phyloP scores from a whole-genome alignment of 2,888 invertebrate species.

The Dyspetes luteomarginatus region DNA sequence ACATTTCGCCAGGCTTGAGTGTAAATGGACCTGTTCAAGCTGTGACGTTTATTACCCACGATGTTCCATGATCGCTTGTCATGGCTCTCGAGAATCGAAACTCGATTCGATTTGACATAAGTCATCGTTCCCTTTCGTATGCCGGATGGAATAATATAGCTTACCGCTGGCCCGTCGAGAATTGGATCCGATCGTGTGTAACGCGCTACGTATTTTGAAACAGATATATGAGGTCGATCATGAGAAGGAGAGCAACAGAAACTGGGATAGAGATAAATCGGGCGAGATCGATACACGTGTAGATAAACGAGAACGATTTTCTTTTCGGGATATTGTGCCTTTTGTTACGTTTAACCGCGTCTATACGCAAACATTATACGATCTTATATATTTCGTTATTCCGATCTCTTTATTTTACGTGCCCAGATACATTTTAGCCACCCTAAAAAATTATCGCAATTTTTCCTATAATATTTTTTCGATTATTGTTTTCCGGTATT shows the following conservation, averaged over 20 bases:
- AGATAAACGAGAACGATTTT: not conserved
- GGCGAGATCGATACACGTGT: not conserved
- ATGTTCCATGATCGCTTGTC: not conserved
- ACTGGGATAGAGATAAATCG: not conserved
- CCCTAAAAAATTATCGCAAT: no score
- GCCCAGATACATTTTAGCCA: no score
- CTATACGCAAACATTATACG: no score
- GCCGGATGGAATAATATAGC: not conserved
- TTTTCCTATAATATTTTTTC: no score
- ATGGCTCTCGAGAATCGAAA: slow-evolving; percentile 1
- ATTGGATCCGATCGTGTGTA: not conserved
- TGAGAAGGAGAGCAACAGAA: not conserved
- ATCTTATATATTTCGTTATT: no score
- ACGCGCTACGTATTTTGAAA: not conserved
- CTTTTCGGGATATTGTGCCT: not conserved
- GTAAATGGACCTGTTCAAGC: not conserved
- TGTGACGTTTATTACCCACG: not conserved
- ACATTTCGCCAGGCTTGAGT: not conserved
- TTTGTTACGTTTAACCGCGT: not conserved
- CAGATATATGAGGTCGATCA: not conserved
- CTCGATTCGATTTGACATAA: slow-evolving; percentile 6
- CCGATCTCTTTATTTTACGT: no score
- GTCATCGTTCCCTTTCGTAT: not conserved
- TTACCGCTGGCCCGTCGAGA: slow-evolving; percentile 1
- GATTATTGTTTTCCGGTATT: not conserved